phyloP scores from a whole-genome alignment of 1,140 invertebrate genomes.

The Dreissena rostriformis region DNA sequence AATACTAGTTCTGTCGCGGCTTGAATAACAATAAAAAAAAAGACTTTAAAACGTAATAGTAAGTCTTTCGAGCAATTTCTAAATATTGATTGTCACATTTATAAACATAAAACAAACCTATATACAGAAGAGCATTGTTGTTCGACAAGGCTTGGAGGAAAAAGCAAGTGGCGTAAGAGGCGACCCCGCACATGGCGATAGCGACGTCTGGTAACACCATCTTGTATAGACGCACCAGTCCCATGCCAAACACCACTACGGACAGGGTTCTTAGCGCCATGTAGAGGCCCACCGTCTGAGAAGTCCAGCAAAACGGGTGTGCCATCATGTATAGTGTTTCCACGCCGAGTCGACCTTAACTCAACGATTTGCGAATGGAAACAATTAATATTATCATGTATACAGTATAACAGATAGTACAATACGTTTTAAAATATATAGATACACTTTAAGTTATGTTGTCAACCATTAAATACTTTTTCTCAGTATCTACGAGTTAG shows the following conservation, averaged over 20 bases:
- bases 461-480: no score
- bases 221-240: slow-evolving; percentile 13
- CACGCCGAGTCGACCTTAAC: slow-evolving; percentile 11
- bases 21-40: no score
- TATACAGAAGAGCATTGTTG: slow-evolving; percentile 17
- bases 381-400: no score
- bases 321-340: slow-evolving; percentile 48
- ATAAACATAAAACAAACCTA: slow-evolving; percentile 15
- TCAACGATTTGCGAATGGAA: no score
- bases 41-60: no score
- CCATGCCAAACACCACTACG: slow-evolving; percentile 28
- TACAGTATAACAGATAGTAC: no score
- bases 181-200: slow-evolving; percentile 7
- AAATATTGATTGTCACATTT: background rate
- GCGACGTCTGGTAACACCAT: slow-evolving; percentile 21
- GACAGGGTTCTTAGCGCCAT: slow-evolving; percentile 10
- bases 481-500: no score
- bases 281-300: slow-evolving; percentile 32
- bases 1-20: no score
- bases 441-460: no score
- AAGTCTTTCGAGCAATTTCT: background rate
- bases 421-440: no score
- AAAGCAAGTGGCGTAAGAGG: slow-evolving; percentile 30
- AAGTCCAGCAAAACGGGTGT: slow-evolving; percentile 45
- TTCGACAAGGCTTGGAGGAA: slow-evolving; percentile 25